These are phyloP conservation scores for Hypselothyrea guttata DNA, from an alignment of 2,888 invertebrate species.

Conservation along the genomic window DNA sequence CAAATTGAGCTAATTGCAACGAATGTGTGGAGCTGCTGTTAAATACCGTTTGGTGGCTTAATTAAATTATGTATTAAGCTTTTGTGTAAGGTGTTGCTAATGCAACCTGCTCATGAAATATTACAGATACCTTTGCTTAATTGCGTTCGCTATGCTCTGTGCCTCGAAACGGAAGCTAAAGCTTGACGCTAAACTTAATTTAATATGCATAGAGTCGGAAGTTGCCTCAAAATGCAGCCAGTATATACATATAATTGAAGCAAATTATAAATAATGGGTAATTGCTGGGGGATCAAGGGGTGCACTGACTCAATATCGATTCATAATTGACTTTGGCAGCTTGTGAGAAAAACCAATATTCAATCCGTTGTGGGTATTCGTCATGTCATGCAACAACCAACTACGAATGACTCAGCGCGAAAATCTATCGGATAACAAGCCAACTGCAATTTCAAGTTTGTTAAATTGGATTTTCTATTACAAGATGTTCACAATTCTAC, in stretches of 20 bases:
- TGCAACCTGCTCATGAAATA: conserved; percentile 14
- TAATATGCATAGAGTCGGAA: conserved; percentile 52
- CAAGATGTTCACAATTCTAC: conserved; percentile 1
- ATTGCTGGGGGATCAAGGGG: conserved; percentile 61
- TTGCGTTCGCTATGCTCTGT: conserved; percentile 16
- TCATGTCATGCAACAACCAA: conserved; percentile 43
- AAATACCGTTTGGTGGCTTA: conserved; percentile 44
- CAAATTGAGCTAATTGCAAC: conserved; percentile 56
- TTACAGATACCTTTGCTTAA: conserved; percentile 10
- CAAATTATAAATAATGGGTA: conserved; percentile 67
- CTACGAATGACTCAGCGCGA: conserved; percentile 46
- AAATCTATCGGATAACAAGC: conserved; percentile 12
- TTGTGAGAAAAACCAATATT: conserved; percentile 51
- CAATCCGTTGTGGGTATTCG: conserved; percentile 34
- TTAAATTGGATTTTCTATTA: conserved; percentile 23
- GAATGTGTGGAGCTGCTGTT: conserved; percentile 42
- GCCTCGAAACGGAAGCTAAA: conserved; percentile 49
- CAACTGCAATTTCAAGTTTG: conserved; percentile 9
- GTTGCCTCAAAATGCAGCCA: conserved; percentile 43
- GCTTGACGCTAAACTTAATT: conserved; percentile 19
- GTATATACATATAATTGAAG: conserved; percentile 68
- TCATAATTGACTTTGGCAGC: conserved; percentile 47
- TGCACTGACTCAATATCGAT: conserved; percentile 35
- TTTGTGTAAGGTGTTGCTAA: conserved; percentile 23
- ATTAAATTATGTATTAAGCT: conserved; percentile 35